These are phyloP conservation scores for Seriola quinqueradiata DNA, from an alignment of 2,113 vertebrate species.

Conservation along the genomic window DNA sequence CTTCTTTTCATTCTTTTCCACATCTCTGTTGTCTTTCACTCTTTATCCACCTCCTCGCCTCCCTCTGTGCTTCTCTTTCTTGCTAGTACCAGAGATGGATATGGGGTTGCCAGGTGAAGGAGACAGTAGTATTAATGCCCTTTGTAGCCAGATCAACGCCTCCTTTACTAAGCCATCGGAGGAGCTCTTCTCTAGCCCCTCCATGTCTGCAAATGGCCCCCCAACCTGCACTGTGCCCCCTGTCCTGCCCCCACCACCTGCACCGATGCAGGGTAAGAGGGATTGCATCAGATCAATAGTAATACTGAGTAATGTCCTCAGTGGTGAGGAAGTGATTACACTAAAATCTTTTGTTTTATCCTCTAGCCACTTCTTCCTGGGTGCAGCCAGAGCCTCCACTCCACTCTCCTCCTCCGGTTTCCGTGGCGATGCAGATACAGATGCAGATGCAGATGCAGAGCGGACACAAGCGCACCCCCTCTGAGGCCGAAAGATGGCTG, in stretches of 20 bases:
- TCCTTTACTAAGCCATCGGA: conserved; percentile 87
- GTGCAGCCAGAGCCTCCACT: conserved; percentile 76
- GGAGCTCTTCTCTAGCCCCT: conserved; percentile 80
- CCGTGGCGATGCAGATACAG: conserved; percentile 62
- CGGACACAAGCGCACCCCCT: conserved; percentile 91
- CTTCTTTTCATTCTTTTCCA: neutral
- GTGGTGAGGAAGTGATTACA: neutral
- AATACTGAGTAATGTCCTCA: neutral
- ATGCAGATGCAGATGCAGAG: conserved; percentile 81
- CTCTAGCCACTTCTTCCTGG: conserved; percentile 75
- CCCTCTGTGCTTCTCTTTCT: conserved; percentile 23
- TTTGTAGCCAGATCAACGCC: conserved; percentile 90
- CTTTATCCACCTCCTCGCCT: neutral
- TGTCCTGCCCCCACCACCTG: conserved; percentile 78
- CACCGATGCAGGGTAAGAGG: conserved; percentile 77
- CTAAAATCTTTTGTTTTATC: conserved; percentile 7
- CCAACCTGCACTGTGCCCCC: conserved; percentile 69
- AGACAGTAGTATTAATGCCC: conserved; percentile 86
- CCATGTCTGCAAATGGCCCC: conserved; percentile 70
- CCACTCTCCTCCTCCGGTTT: conserved; percentile 77
- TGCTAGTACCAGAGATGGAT: conserved; percentile 86
- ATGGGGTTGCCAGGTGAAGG: conserved; percentile 82
- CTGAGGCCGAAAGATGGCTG: conserved; percentile 93
- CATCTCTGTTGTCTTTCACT: neutral
- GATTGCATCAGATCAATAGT: neutral